These are phyloP conservation scores for Syndactyla subalaris DNA, from an alignment of 2,797 vertebrate genomes.

Conservation along the genomic window DNA sequence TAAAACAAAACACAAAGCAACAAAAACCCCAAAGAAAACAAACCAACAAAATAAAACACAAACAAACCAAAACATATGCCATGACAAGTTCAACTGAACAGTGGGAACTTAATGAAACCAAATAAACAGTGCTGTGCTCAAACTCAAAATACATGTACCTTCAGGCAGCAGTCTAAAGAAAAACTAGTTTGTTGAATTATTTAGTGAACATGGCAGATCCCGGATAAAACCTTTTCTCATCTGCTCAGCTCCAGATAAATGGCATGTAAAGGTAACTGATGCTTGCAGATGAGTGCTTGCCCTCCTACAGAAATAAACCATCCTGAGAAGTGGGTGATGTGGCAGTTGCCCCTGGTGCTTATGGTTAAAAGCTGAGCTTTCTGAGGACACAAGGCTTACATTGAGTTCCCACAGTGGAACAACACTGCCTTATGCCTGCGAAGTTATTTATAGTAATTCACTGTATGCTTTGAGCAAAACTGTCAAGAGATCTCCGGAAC, in stretches of 20 bases:
- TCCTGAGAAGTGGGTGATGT: not conserved
- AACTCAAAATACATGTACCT: not conserved
- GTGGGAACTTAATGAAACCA: not conserved
- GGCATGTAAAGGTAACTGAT: not conserved
- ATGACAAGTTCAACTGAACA: not conserved
- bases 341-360: not conserved
- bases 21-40: not conserved
- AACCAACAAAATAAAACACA: not conserved
- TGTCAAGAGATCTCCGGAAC: not conserved
- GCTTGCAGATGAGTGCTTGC: not conserved
- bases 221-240: not conserved
- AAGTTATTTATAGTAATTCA: not conserved
- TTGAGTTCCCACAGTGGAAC: not conserved
- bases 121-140: not conserved
- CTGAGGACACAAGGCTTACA: not conserved
- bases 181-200: constrained; percentile 24
- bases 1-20: not conserved
- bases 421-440: not conserved
- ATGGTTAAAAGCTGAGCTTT: not conserved
- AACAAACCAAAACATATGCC: not conserved
- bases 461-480: not conserved
- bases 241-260: not conserved
- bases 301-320: not conserved
- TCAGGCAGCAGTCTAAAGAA: not conserved
- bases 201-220: not conserved